Evolutionary conservation across 2,888 invertebrate genomes (phyloP), one percentile per base, ranked within the genome.

Genomic region (Melikaiella ostensackeni): DNA sequence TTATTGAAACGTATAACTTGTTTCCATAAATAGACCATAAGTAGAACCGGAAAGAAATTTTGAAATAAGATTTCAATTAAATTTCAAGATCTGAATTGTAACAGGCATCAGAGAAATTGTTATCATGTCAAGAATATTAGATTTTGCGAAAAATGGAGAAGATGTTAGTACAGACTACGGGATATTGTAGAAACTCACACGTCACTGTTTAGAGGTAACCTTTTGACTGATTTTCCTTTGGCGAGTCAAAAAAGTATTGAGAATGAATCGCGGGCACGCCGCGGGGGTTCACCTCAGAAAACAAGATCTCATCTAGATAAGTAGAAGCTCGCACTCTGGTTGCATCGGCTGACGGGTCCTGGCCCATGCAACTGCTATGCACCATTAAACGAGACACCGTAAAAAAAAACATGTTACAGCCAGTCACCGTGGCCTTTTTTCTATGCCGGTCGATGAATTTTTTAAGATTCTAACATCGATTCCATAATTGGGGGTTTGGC

Each of bases 261-360:
- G 86, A 89, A 88, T 87, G 88, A 90, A 89, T 89, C 87, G 88
- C 84, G 84, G 83, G 82, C 80, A 77, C 87, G 80, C 89, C 84
- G 84, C 87, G 84, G 88, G 87, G 86, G 86, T 82, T 83, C 85
- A 59, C 79, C 81, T 82, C 84, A 86, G 88, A 87, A 88, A 90
- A 89, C 89, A 87, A 91, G 91, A 91, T 91, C 89, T 91, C 90
- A 91, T 91, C 89, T 89, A 90, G 91, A 91, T 91, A 91, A 80
- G 86, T 79, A 79, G 85, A 84, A 86, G 86, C 86, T 88, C 85
- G 86, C 85, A 85, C 87, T 86, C 79, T 50, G 46, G n/a, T 16
- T 46, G 19, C 24, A 50, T 50, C n/a, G 24, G 19, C 27, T 42
- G 50, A 38, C 21, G 46, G 70, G 46, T 82, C 74, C 80, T 78